Conservation (phyloP, 2,797 vertebrate genomes). For the Uromys caudimaculatus region DNA sequence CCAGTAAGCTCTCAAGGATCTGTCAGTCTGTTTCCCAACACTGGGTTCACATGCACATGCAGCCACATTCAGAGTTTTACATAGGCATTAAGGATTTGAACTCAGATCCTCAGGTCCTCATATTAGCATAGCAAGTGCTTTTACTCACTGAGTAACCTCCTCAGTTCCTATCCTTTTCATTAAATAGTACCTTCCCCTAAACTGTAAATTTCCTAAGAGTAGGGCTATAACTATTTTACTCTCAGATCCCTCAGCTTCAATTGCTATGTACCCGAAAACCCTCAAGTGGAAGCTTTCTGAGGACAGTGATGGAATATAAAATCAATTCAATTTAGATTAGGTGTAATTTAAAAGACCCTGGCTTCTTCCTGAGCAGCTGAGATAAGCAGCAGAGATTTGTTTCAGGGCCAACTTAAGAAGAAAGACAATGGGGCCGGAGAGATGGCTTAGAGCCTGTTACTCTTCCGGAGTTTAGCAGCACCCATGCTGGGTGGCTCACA, state of each 20-base stretch:
- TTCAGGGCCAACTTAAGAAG: slow-evolving; percentile 30
- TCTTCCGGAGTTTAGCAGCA: not conserved
- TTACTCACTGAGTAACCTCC: not conserved
- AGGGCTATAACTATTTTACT: not conserved
- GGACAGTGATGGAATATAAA: slow-evolving; percentile 25
- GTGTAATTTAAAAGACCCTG: slow-evolving; percentile 15
- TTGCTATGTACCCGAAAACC: not conserved
- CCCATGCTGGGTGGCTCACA: not conserved
- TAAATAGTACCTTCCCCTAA: not conserved
- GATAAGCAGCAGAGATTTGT: slow-evolving; percentile 47
- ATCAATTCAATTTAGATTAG: not conserved
- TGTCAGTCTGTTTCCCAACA: not conserved
- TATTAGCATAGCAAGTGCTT: not conserved
- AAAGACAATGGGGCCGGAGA: too few species aligned
- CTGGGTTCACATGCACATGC: not conserved
- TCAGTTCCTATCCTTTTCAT: not conserved
- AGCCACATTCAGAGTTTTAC: not conserved
- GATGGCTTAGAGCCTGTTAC: not conserved
- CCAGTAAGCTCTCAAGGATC: not conserved
- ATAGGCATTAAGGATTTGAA: not conserved
- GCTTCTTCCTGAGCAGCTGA: slow-evolving; percentile 9
- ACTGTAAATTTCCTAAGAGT: not conserved
- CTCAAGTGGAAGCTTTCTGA: slow-evolving; percentile 4
- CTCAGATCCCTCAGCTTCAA: not conserved
- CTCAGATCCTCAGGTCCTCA: not conserved